These are phyloP conservation scores for Motacilla alba DNA, from an alignment of 2,113 vertebrate species.

Conservation along the genomic window DNA sequence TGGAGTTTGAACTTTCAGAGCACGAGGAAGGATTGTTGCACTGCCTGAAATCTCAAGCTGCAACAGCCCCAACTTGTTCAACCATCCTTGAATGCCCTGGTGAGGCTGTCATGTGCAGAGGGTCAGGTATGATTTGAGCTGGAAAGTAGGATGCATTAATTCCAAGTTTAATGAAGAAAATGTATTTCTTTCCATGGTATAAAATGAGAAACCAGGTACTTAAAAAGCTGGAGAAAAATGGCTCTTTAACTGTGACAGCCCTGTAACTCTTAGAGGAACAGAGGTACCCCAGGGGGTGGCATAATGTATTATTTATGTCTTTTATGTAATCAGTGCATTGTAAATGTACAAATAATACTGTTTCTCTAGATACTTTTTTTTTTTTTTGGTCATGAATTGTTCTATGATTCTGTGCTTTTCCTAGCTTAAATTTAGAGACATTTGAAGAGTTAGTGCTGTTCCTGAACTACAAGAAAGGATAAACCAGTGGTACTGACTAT, in stretches of 20 bases:
- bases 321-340: background rate
- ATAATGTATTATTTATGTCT: background rate
- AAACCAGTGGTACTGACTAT: background rate
- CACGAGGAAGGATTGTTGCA: background rate
- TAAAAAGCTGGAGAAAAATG: background rate
- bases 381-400: background rate
- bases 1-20: constrained; percentile 2
- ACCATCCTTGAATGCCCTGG: background rate
- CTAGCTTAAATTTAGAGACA: background rate
- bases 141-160: background rate
- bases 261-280: accelerated
- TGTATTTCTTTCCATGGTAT: background rate
- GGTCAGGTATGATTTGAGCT: background rate
- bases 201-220: background rate
- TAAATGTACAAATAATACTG: background rate
- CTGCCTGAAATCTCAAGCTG: background rate
- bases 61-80: background rate
- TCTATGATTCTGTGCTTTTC: background rate
- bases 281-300: background rate
- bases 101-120: background rate
- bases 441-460: background rate
- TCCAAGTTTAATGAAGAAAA: background rate
- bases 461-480: background rate
- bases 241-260: background rate
- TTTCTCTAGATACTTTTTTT: background rate